These are phyloP conservation scores for Phataginus tricuspis DNA, from an alignment of 2,797 vertebrate genomes.

Conservation along the genomic window DNA sequence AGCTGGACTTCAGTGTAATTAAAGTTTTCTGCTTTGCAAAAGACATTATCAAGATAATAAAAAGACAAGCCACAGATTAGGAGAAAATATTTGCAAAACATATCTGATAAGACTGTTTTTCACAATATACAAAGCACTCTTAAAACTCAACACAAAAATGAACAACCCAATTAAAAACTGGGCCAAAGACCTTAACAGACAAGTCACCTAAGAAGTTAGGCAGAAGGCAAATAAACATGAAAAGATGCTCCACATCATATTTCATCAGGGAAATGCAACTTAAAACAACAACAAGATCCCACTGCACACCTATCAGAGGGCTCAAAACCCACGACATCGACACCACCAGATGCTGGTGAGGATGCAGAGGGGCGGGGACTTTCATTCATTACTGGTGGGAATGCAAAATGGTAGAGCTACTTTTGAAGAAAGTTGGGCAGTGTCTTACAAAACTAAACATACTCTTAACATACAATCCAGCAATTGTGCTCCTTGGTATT, in stretches of 20 bases:
- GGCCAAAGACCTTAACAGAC: neutral
- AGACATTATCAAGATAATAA: neutral
- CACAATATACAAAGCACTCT: neutral
- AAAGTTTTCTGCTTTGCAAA: neutral
- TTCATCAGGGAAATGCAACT: neutral
- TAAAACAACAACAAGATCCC: neutral
- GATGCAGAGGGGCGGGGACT: neutral
- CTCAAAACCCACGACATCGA: neutral
- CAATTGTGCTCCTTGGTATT: too few species aligned
- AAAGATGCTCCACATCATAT: neutral
- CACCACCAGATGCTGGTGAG: fast-evolving
- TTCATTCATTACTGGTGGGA: neutral
- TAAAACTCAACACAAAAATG: neutral
- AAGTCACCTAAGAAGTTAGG: neutral
- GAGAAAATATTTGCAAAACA: neutral
- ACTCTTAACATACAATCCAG: too few species aligned
- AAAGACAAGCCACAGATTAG: neutral
- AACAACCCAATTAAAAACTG: neutral
- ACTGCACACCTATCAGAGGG: neutral
- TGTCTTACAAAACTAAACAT: too few species aligned
- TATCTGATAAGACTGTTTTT: neutral
- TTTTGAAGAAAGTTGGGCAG: too few species aligned
- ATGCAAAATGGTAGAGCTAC: too few species aligned
- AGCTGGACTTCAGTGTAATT: neutral
- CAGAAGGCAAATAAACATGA: neutral